These are phyloP conservation scores for Amphiprion ocellaris DNA, from an alignment of 2,113 vertebrate genomes.

Conservation along the genomic window DNA sequence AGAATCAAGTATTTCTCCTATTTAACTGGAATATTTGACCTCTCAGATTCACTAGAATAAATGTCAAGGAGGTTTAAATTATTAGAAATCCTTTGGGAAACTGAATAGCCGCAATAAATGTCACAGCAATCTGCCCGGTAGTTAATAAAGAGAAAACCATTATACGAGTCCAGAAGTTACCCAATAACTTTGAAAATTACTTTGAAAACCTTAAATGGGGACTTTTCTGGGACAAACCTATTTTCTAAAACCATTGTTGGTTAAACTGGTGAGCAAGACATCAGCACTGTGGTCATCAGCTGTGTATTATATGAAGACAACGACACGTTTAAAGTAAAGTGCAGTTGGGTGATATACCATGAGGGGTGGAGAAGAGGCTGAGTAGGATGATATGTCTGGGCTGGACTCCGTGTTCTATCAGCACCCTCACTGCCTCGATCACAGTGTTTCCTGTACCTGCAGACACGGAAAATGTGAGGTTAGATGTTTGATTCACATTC, in stretches of 20 bases:
- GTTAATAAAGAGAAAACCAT: not conserved
- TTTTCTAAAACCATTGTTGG: not conserved
- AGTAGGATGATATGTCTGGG: constrained; percentile 94
- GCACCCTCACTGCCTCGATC: constrained; percentile 95
- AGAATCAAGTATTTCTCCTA: constrained; percentile 13
- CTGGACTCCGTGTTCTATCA: constrained; percentile 94
- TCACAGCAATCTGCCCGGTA: not conserved
- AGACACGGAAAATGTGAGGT: constrained; percentile 32
- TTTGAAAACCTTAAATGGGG: not conserved
- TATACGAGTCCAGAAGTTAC: not conserved
- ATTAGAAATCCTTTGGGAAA: constrained; percentile 6
- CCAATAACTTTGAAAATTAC: not conserved
- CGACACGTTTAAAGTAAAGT: constrained; percentile 36
- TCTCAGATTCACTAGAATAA: constrained; percentile 6
- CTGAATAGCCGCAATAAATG: constrained; percentile 23
- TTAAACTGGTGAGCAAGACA: too few relatives aligned
- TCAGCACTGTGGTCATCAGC: too few relatives aligned
- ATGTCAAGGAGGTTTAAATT: constrained; percentile 8
- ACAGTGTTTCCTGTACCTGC: constrained; percentile 96
- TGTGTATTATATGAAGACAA: not conserved
- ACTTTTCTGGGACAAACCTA: not conserved
- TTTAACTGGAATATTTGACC: constrained; percentile 9
- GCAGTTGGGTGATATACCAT: constrained; percentile 83
- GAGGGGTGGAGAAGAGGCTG: constrained; percentile 96
- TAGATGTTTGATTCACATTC: not conserved